Base-by-base conservation (phyloP, 23 tunicate genomes). In the Corella eumyota region DNA sequence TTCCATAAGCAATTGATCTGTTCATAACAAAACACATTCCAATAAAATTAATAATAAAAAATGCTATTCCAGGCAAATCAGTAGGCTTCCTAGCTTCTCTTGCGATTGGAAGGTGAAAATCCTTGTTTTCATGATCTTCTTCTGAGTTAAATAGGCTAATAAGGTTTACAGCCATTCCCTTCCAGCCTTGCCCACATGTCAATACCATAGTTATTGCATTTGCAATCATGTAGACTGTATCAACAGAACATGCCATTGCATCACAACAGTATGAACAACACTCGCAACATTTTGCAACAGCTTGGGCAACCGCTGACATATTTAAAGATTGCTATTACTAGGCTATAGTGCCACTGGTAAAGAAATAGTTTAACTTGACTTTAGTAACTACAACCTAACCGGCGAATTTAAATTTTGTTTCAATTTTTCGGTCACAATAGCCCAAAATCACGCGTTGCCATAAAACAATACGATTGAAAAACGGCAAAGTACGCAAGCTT, bases 131-230 rank as follows among this genome's bases (percentile, higher is more conserved):
- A 0, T 83, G 83, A 49, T 84, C 94, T 63, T 84, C 94, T 64
- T 84, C 94, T 11, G 94, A 70, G n/a, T 31, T 70, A 15, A 56
- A 56, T 13, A 84, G 30, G 0, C 78, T 34, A 20, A 58, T 6
- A 32, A 44, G 20, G 69, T 84, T 84, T 23, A 19, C 17, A 15
- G 49, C 45, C 60, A 84, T 25, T 47, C 83, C 83, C 59, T 62
- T 53, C 78, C 78, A 76, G 22, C 94, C 94, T 34, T 84, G 94
- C 0, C 94, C 94, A 63, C 94, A 84, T 27, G 94, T 84, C 25
- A 61, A 64, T 25, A 76, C 62, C 65, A 63, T 84, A 2, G 76
- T 82, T 2, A 82, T n/a, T 24, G 58, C 56, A 6, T 31, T 23
- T 66, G 70, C 74, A 40, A 62, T 56, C 36, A 60, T 32, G 28